phyloP scores from a whole-genome alignment of 1,140 invertebrate species.

The Manduca sexta region DNA sequence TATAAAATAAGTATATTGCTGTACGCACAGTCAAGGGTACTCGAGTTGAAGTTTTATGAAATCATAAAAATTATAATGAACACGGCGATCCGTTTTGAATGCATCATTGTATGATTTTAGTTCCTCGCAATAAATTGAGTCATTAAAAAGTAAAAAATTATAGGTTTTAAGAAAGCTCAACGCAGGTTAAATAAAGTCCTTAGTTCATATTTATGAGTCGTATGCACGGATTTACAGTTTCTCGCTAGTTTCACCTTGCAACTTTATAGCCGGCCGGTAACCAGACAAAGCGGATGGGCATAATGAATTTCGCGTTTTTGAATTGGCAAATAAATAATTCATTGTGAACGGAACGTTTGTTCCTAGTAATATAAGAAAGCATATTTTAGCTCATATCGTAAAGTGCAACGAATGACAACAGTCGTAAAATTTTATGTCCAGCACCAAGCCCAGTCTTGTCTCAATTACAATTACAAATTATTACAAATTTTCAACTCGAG shows the following conservation, averaged over 20 bases:
- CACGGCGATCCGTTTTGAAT: neutral
- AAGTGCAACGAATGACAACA: conserved; percentile 55
- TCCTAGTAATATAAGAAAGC: conserved; percentile 50
- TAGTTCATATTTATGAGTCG: conserved; percentile 35
- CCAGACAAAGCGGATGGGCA: conserved; percentile 20
- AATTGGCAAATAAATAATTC: conserved; percentile 63
- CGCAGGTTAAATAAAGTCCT: conserved; percentile 25
- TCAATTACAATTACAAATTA: conserved; percentile 70
- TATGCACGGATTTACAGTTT: conserved; percentile 37
- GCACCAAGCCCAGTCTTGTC: conserved; percentile 32
- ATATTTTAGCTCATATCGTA: conserved; percentile 61
- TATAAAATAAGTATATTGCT: conserved; percentile 18
- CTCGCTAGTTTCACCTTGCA: conserved; percentile 34
- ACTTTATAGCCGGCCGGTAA: conserved; percentile 23
- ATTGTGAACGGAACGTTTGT: conserved; percentile 40
- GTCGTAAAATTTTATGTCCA: conserved; percentile 59
- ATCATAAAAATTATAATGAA: neutral
- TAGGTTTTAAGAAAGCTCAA: conserved; percentile 5
- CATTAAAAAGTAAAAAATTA: conserved; percentile 27
- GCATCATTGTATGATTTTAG: neutral
- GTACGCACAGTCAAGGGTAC: neutral
- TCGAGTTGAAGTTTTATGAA: neutral
- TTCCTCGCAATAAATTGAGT: conserved; percentile 23
- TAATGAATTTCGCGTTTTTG: conserved; percentile 45
- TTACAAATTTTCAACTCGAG: conserved; percentile 48